These are phyloP conservation scores for Varanus salvator DNA, from an alignment of 2,113 vertebrate species.

Conservation along the genomic window DNA sequence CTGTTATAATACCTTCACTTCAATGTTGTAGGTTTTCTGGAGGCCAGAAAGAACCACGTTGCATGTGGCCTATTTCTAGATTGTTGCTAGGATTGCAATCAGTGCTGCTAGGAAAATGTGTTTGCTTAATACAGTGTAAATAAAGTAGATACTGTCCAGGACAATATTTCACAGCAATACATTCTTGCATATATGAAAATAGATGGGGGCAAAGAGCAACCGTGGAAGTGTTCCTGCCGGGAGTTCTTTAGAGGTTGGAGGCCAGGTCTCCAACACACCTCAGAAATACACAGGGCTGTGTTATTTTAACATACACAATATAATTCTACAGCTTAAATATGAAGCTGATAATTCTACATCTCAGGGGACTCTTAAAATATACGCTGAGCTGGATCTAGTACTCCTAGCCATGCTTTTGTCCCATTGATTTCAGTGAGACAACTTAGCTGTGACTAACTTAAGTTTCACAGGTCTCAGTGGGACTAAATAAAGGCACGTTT, in stretches of 20 bases:
- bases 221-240: not conserved
- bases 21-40: not conserved
- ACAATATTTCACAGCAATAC: not conserved
- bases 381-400: not conserved
- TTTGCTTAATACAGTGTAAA: not conserved
- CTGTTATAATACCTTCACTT: not conserved
- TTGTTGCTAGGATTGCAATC: not conserved
- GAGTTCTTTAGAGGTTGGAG: not conserved
- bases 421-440: not conserved
- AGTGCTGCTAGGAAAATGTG: not conserved
- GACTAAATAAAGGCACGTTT: not conserved
- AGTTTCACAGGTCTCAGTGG: not conserved
- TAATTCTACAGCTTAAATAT: too few species aligned
- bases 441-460: not conserved
- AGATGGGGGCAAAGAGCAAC: not conserved
- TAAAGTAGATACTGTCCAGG: not conserved
- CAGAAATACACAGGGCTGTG: not conserved
- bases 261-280: not conserved
- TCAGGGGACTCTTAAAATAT: not conserved
- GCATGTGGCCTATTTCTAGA: too few species aligned
- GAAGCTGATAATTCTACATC: not conserved
- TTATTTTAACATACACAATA: not conserved
- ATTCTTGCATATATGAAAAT: not conserved
- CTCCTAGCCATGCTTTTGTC: not conserved
- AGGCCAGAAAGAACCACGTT: not conserved